A percentile compares a stretch with the other conserved stretches of the same genome.
Conservation (phyloP, 2,113 vertebrate genomes). For the Microtus richardsoni region DNA sequence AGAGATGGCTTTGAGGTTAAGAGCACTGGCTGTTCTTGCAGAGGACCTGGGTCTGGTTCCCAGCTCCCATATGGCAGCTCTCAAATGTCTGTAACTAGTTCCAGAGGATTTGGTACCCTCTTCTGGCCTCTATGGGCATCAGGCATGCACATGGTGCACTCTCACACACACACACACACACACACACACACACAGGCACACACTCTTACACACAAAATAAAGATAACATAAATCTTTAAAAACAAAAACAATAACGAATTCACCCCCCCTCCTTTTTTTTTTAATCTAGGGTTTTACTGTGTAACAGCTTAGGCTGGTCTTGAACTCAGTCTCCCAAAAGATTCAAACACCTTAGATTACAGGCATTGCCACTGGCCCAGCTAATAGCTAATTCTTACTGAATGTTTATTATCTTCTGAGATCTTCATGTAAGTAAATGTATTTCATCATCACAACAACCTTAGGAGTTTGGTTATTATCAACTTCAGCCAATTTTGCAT, state of each 20-base stretch:
- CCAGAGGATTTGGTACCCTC: not conserved
- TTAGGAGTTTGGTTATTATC: not conserved
- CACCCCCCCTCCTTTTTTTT: fast-evolving
- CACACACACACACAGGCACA: not conserved
- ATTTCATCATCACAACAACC: not conserved
- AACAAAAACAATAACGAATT: not conserved
- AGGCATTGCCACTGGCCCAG: not conserved
- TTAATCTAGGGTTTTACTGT: not conserved
- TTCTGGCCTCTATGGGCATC: not conserved
- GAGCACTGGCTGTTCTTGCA: not conserved
- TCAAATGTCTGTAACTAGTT: not conserved
- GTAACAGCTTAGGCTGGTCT: not conserved
- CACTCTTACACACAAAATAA: not conserved
- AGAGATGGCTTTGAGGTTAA: not conserved
- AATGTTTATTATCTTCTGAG: not conserved
- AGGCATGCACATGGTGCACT: not conserved
- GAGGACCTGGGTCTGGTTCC: not conserved
- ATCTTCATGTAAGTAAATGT: not conserved
- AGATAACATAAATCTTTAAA: not conserved
- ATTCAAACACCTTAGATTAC: not conserved
- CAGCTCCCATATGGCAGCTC: not conserved
- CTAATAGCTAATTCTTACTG: not conserved
- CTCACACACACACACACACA: not conserved
- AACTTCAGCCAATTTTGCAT: not conserved
- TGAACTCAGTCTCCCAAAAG: not conserved